phyloP scores from a whole-genome alignment of 2,888 invertebrate species.

The Anoncus sp. region DNA sequence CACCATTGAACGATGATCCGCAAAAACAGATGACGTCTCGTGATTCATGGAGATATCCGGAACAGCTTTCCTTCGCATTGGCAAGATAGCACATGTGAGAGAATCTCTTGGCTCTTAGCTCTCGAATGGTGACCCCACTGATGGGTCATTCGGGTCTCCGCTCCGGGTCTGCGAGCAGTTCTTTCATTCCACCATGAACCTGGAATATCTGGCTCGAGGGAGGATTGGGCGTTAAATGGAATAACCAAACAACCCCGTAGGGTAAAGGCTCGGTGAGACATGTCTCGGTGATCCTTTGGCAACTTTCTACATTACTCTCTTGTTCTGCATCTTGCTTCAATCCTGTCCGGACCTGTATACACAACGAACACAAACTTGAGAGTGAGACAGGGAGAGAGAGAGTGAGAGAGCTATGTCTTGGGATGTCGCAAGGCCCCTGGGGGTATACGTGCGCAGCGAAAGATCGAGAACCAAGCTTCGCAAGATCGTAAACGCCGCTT shows the following conservation, averaged over 20 bases:
- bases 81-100: slow-evolving; percentile 12
- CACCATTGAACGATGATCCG: no score
- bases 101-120: no score
- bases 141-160: slow-evolving; percentile 20
- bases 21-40: background rate
- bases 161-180: background rate
- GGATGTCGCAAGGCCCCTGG: slow-evolving; percentile 64
- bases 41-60: background rate
- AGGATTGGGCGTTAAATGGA: slow-evolving; percentile 36
- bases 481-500: slow-evolving; percentile 74
- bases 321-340: slow-evolving; percentile 1
- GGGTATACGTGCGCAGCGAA: slow-evolving; percentile 60
- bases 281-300: slow-evolving; percentile 36
- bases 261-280: slow-evolving; percentile 48
- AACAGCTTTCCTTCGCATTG: background rate
- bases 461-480: slow-evolving; percentile 62
- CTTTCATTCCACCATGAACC: background rate
- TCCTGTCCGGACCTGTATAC: slow-evolving; percentile 31
- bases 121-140: slow-evolving; percentile 22
- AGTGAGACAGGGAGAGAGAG: no score
- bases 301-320: slow-evolving; percentile 12
- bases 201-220: slow-evolving; percentile 33
- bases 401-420: slow-evolving; percentile 43
- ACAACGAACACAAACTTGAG: slow-evolving; percentile 10
- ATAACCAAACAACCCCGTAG: slow-evolving; percentile 33